Base-by-base conservation (phyloP, 2,113 vertebrate species). In the Gobiocypris rarus region DNA sequence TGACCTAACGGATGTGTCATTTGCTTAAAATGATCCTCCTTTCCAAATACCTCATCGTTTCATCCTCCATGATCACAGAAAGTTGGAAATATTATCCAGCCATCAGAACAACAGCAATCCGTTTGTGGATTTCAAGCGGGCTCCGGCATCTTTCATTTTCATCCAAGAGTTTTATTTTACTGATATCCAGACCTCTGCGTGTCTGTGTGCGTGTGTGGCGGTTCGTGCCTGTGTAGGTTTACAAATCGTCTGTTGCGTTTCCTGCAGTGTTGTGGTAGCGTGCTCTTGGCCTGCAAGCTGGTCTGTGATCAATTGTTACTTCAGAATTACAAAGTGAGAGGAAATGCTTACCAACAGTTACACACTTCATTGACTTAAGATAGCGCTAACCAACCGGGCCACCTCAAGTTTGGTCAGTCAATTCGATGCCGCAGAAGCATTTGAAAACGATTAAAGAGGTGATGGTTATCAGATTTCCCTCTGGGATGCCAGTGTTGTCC, bases 371-470 rank as follows among this genome's bases (percentile, higher is more conserved):
- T 83, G 85, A 85, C 82, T 88, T 26, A 82, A 58, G 80, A 85
- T 69, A 84, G 50, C 82, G 43, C 86, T 85, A 82, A 87, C 75
- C 54, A 78, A 50, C 28, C 43, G 45, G 81, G 81, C 81, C 84
- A 84, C 84, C 69, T 85, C 74, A 41, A 65, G 43, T 80, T 75
- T 75, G 65, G 63, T 81, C 73, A 81, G 71, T 75, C 85, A 84
- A 88, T 89, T 86, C 54, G 48, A 81, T 74, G 86, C 88, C 88
- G 45, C 54, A 31, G 81, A 80, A 85, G 81, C 87, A 86, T 89
- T 92, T 91, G 93, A 91, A 92, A 93, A 89, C 91, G 84, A 93
- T 93, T 93, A 93, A 52, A 88, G 83, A 82, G 52, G 83, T 88
- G 91, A 92, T 92, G 76, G 82, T 91, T 93, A 93, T 93, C 93